Evolutionary conservation across 1,140 invertebrate species (phyloP).

Genomic region (Lanistes nyassanus): DNA sequence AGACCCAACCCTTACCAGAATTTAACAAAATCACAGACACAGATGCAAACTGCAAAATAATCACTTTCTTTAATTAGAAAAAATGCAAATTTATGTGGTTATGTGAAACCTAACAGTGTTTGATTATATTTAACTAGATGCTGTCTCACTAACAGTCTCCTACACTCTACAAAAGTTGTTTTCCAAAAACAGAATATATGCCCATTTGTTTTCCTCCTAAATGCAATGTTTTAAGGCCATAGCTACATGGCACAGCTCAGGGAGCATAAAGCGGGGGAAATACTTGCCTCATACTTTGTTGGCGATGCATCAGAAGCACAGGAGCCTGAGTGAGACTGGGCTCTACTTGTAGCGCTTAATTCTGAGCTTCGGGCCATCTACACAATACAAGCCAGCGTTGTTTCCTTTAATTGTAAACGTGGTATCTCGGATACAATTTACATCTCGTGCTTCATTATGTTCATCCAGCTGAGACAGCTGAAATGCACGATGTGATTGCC

Average conservation of each 20-base stretch:
- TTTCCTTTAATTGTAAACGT: neutral
- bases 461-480: too few species aligned
- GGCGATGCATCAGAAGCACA: constrained; percentile 19
- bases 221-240: too few species aligned
- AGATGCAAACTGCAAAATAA: constrained; percentile 4
- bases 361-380: constrained; percentile 61
- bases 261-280: constrained; percentile 3
- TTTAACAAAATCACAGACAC: neutral
- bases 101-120: too few species aligned
- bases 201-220: neutral
- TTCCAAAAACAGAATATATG: neutral
- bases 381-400: constrained; percentile 27
- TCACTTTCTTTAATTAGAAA: too few species aligned
- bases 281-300: constrained; percentile 57
- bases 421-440: too few species aligned
- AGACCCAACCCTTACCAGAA: neutral
- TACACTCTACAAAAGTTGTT: neutral
- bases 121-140: too few species aligned
- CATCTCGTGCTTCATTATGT: too few species aligned
- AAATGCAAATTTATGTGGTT: too few species aligned
- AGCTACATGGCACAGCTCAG: neutral
- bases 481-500: too few species aligned
- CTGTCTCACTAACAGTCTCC: too few species aligned
- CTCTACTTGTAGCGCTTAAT: constrained; percentile 48
- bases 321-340: constrained; percentile 31